Evolutionary conservation across 2,797 vertebrate species (phyloP).

Genomic region (Erethizon dorsatum): DNA sequence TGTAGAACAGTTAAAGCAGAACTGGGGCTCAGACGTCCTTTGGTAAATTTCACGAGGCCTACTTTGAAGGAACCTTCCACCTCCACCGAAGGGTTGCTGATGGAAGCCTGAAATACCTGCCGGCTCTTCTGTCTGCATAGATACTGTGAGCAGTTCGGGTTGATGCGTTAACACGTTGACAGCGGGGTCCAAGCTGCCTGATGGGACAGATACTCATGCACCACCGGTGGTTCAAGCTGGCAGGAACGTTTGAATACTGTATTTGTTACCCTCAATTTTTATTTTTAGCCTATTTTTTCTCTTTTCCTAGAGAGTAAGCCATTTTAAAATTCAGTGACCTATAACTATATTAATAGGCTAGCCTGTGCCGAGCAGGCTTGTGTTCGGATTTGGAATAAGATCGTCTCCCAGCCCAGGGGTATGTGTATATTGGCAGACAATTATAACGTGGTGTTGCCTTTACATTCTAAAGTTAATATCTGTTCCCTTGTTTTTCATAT

Average conservation of each 20-base stretch:
- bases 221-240: not conserved
- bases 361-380: not conserved
- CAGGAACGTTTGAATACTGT: not conserved
- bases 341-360: not conserved
- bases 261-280: not conserved
- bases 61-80: not conserved
- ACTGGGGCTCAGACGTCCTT: not conserved
- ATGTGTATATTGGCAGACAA: not conserved
- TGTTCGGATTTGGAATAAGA: not conserved
- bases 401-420: not conserved
- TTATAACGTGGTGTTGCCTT: not conserved
- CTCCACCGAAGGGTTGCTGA: not conserved
- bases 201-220: not conserved
- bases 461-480: not conserved
- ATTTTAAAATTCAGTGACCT: not conserved
- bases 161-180: not conserved
- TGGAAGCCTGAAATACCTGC: not conserved
- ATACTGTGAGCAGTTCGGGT: not conserved
- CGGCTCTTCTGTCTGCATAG: not conserved
- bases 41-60: not conserved
- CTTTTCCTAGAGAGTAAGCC: not conserved
- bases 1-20: not conserved
- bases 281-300: not conserved
- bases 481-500: not conserved
- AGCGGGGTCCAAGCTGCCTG: not conserved